Evolutionary conservation across 2,888 invertebrate species (phyloP).

Genomic region (Amphipyra tragopoginis): DNA sequence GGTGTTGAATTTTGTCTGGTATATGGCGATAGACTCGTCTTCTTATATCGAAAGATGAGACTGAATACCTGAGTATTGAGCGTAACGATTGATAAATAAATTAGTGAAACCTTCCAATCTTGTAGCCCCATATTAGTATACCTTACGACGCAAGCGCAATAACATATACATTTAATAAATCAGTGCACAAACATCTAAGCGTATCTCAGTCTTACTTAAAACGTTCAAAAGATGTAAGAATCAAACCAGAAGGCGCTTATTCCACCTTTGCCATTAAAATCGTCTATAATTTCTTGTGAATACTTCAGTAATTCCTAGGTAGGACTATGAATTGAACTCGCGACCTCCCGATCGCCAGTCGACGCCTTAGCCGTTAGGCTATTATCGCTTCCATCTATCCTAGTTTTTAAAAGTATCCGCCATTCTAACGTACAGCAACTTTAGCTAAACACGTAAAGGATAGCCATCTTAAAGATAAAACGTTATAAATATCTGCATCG

Average conservation of each 20-base stretch:
- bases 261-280: not conserved
- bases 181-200: no score
- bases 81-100: no score
- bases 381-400: conserved; percentile 36
- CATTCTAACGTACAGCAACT: conserved; percentile 36
- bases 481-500: conserved; percentile 37
- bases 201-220: no score
- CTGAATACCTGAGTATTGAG: no score
- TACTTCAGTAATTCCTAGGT: conserved; percentile 6
- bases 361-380: conserved; percentile 3
- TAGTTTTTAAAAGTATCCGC: conserved; percentile 29
- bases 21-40: no score
- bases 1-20: no score
- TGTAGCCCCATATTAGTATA: no score
- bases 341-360: conserved; percentile 10
- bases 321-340: conserved; percentile 23
- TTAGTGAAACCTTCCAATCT: no score
- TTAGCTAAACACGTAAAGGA: conserved; percentile 26
- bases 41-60: no score
- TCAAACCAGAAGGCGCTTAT: not conserved
- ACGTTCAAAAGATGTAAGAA: no score
- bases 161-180: no score
- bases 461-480: conserved; percentile 34
- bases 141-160: no score
- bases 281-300: not conserved